Conservation (phyloP, 2,113 vertebrate species). For the Marcusenius ussheri region DNA sequence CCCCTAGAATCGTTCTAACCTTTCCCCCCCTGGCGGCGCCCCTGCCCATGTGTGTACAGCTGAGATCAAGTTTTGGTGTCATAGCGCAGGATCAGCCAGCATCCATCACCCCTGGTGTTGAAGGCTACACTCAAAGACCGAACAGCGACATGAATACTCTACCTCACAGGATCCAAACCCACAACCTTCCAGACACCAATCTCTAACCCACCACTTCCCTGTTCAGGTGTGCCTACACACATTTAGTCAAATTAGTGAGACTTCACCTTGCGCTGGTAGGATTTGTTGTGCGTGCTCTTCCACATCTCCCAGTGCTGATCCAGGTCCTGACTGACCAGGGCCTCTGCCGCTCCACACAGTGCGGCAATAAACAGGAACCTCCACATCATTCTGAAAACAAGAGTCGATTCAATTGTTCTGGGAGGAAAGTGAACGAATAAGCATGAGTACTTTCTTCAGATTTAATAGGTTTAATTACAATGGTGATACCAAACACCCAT, state of each 20-base stretch:
- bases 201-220: not conserved
- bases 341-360: constrained; percentile 23
- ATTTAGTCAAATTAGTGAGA: not conserved
- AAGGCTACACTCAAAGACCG: not conserved
- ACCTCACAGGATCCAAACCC: not conserved
- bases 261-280: constrained; percentile 43
- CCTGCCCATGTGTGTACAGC: not conserved
- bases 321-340: constrained; percentile 23
- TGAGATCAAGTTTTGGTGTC: not conserved
- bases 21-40: too few species aligned
- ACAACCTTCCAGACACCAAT: not conserved
- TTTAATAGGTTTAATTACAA: not conserved
- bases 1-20: too few species aligned
- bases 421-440: not conserved
- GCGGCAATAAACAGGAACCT: constrained; percentile 37
- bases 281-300: constrained; percentile 55
- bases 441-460: not conserved
- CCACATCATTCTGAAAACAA: constrained; percentile 25
- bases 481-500: not conserved
- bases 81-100: not conserved
- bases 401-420: not conserved
- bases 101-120: not conserved
- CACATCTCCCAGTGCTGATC: constrained; percentile 64
- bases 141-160: not conserved
- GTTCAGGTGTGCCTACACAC: not conserved